Evolutionary conservation across 2,888 invertebrate species (phyloP).

Genomic region (Xanthia togata): DNA sequence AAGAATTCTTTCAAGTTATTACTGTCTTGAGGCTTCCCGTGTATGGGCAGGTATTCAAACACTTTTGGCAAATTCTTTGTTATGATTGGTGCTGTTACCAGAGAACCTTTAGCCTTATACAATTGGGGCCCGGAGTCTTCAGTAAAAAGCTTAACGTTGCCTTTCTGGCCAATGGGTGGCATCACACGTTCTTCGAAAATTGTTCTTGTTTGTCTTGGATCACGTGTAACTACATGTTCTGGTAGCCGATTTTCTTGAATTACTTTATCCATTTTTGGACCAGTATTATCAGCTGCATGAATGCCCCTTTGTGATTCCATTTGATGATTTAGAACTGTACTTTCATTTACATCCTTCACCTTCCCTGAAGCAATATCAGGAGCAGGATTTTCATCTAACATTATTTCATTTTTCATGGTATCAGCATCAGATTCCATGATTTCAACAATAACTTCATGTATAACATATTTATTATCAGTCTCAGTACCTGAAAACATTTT

Average conservation of each 20-base stretch:
- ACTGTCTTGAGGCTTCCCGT: conserved; percentile 71
- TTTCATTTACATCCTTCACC: neutral
- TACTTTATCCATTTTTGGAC: neutral
- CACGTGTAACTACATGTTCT: neutral
- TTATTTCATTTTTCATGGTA: conserved; percentile 13
- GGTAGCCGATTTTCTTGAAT: neutral
- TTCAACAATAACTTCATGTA: conserved; percentile 38
- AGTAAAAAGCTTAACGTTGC: conserved; percentile 69
- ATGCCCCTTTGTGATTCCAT: neutral
- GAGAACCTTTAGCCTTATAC: conserved; percentile 73
- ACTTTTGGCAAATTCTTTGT: conserved; percentile 77
- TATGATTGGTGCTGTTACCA: conserved; percentile 78
- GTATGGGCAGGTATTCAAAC: conserved; percentile 80
- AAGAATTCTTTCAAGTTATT: conserved; percentile 71
- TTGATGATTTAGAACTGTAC: neutral
- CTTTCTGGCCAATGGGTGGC: conserved; percentile 28
- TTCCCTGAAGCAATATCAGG: neutral
- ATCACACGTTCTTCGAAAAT: conserved; percentile 2
- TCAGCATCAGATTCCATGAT: conserved; percentile 18
- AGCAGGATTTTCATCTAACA: neutral
- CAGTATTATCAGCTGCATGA: neutral
- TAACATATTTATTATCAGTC: conserved; percentile 33
- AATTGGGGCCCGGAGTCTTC: conserved; percentile 75
- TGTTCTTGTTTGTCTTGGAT: neutral
- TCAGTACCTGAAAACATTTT: conserved; percentile 16